A percentile compares a stretch with the other conserved stretches of the same genome.
These are phyloP conservation scores for Ptyas mucosa DNA, from an alignment of 2,113 vertebrate genomes.

Conservation along the genomic window DNA sequence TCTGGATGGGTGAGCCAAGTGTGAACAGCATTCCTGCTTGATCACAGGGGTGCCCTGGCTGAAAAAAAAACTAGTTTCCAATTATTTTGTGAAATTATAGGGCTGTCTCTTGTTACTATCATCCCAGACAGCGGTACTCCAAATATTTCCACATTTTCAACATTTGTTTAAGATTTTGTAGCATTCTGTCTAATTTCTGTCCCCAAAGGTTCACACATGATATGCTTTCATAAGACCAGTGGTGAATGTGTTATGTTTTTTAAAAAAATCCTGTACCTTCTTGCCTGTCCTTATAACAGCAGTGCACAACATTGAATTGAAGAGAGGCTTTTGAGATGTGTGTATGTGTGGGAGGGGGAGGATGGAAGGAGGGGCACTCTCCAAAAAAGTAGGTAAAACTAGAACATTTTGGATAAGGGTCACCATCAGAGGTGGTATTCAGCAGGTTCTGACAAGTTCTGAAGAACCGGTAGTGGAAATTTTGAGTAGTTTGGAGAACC, in stretches of 20 bases:
- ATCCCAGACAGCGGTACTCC: constrained; percentile 28
- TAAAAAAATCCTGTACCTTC: background rate
- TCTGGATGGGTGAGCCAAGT: constrained; percentile 17
- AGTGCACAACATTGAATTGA: background rate
- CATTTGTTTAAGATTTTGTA: constrained; percentile 16
- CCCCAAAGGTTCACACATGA: constrained; percentile 9
- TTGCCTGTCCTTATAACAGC: background rate
- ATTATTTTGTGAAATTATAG: constrained; percentile 18
- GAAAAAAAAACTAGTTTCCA: constrained; percentile 24
- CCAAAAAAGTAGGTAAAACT: background rate
- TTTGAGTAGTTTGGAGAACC: too few relatives aligned
- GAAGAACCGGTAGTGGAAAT: too few relatives aligned
- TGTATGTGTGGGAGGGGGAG: too few relatives aligned
- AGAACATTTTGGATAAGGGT: background rate
- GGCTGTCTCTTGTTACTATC: background rate
- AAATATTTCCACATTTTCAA: constrained; percentile 37
- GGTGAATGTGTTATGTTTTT: background rate
- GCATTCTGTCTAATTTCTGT: background rate
- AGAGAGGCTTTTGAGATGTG: background rate
- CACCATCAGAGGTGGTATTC: background rate
- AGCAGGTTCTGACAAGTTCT: too few relatives aligned
- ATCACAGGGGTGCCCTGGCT: constrained; percentile 33
- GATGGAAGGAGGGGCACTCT: background rate
- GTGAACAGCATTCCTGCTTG: constrained; percentile 42
- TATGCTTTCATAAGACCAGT: background rate